phyloP scores from a whole-genome alignment of 2,113 vertebrate genomes.

The Mungos mungo region DNA sequence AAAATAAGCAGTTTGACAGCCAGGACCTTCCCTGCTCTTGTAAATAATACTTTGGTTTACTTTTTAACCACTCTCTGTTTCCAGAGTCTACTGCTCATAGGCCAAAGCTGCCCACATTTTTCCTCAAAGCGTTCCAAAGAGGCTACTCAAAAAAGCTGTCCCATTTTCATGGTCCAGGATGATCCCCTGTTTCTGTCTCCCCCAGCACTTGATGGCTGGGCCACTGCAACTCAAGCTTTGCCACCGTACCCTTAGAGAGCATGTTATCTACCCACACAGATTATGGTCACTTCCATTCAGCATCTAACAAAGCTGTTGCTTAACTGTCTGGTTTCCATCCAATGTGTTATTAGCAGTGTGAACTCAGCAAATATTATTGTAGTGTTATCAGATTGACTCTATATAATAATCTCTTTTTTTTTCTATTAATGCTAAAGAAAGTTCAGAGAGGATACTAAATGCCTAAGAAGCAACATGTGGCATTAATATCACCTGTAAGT shows the following conservation, averaged over 20 bases:
- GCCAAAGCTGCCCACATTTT: background rate
- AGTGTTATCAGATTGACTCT: background rate
- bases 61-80: background rate
- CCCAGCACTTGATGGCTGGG: background rate
- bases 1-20: background rate
- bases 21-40: background rate
- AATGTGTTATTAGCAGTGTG: background rate
- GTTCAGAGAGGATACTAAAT: background rate
- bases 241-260: background rate
- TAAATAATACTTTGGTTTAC: slow-evolving; percentile 14
- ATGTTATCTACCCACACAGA: background rate
- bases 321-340: background rate
- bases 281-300: background rate
- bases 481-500: background rate
- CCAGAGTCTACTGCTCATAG: background rate
- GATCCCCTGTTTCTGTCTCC: background rate
- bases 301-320: background rate
- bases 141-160: background rate
- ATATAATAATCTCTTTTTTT: slow-evolving; percentile 11
- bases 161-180: background rate
- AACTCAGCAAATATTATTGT: background rate
- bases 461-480: background rate
- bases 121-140: background rate
- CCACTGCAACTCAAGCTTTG: background rate
- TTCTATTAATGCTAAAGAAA: background rate